Evolutionary conservation across 2,797 vertebrate genomes (phyloP), one percentile per base, ranked within the genome.

Genomic region (Sebastes glaucus): DNA sequence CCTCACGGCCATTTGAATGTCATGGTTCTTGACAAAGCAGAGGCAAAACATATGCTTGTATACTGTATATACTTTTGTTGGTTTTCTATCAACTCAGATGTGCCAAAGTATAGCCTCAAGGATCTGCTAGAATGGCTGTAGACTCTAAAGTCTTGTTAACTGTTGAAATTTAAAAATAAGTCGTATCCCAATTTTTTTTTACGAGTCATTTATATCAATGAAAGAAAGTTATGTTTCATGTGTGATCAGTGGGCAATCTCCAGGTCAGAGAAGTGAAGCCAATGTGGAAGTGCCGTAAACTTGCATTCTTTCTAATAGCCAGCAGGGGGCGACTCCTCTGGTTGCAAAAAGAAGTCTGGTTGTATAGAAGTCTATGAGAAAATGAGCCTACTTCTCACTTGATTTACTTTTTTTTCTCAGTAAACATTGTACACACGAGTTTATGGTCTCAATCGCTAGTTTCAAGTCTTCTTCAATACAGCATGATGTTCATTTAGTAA

Each of bases 1-100:
- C 46, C 60, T 62, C 56, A 6, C 11, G 7, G 55, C 75, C 28
- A 62, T 72, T 55, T 87, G 64, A 88, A 88, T 88, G 83, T 82
- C 82, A 88, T 8, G 18, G 62, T 57, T 56, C 46, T 69, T 27
- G 35, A 80, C 6, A 59, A 65, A 76, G 35, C 53, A 13, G 18
- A 42, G 11, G n/a, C 28, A 76, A n/a, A 71, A 28, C 22, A 7
- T 67, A 62, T 30, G n/a, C 61, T 55, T 55, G 11, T 62, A 35
- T 62, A 32, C 42, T 42, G 38, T 42, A 42, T 42, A 11, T 61
- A 32, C 3, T 33, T 62, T 3, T 68, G n/a, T 64, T 65, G 28
- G 10, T 61, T 81, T 52, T 49, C 62, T 42, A 42, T 42, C 14
- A 25, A 22, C 11, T 64, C 6, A 63, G 1, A 33, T 60, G 57